A percentile compares a stretch with the other conserved stretches of the same genome.
phyloP scores from a whole-genome alignment of 1,140 invertebrate species.

The Caenorhabditis latens region DNA sequence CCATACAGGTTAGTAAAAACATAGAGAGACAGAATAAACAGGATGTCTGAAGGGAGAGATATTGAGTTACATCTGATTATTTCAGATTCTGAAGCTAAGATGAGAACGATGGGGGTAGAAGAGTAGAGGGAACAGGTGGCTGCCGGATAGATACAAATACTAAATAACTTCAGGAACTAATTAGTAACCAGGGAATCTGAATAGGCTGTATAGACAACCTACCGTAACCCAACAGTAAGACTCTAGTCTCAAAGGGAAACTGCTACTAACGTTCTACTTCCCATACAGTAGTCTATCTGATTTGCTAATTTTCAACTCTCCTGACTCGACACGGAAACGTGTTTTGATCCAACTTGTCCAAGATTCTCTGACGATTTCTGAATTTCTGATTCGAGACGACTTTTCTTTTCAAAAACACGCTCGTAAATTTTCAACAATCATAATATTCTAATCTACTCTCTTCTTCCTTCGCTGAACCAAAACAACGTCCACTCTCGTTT shows the following conservation, averaged over 20 bases:
- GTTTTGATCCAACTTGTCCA: neutral
- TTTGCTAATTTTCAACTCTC: neutral
- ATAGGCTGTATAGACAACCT: too few species aligned
- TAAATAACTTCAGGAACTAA: too few species aligned
- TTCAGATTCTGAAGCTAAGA: too few species aligned
- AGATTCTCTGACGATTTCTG: neutral
- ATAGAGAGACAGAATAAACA: too few species aligned
- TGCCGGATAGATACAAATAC: too few species aligned
- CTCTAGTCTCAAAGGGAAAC: too few species aligned
- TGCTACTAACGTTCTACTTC: too few species aligned
- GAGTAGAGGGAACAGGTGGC: too few species aligned
- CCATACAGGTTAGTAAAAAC: constrained; percentile 55
- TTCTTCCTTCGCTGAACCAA: neutral
- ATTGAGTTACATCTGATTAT: neutral
- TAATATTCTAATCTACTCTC: neutral
- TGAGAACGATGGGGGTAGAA: too few species aligned
- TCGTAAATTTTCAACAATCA: constrained; percentile 40
- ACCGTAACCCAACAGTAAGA: too few species aligned
- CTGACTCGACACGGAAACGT: neutral
- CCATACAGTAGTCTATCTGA: neutral
- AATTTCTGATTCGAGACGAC: neutral
- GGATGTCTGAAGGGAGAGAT: neutral
- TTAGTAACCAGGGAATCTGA: too few species aligned
- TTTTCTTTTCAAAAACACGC: constrained; percentile 13
- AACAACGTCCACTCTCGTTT: neutral